Conservation (phyloP, 2,113 vertebrate species). For the Trogon melanurus region DNA sequence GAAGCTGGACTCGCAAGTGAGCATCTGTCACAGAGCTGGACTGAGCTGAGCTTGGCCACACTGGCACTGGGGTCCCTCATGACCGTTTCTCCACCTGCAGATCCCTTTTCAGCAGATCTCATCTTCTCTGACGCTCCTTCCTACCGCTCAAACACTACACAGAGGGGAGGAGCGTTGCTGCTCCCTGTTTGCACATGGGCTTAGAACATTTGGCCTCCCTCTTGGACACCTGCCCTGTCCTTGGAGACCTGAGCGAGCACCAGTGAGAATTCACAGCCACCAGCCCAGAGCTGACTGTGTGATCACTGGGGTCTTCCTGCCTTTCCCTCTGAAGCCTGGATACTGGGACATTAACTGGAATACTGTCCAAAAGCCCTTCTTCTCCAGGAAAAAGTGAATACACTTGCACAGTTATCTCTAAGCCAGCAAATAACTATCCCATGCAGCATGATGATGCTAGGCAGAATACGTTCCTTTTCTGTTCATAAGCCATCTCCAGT, state of each 20-base stretch:
- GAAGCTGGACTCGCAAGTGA: not conserved
- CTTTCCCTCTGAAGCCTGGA: not conserved
- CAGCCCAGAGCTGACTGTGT: not conserved
- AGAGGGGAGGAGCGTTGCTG: accelerated
- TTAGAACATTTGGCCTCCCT: not conserved
- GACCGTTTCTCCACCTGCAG: not conserved
- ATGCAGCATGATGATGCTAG: not conserved
- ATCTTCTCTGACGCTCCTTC: not conserved
- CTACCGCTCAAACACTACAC: not conserved
- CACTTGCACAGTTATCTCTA: not conserved
- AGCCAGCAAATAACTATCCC: not conserved
- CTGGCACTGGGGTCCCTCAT: not conserved
- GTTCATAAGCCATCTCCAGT: not conserved
- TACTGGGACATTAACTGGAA: not conserved
- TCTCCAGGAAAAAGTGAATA: not conserved
- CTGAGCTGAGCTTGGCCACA: not conserved
- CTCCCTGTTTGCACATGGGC: not conserved
- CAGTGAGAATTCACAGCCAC: not conserved
- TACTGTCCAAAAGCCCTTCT: not conserved
- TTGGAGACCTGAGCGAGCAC: not conserved
- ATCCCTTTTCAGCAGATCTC: not conserved
- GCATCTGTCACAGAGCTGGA: not conserved
- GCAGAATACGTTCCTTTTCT: not conserved
- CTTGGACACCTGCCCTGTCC: not conserved
- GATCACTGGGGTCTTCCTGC: not conserved